These are phyloP conservation scores for Larimichthys crocea DNA, from an alignment of 2,113 vertebrate species.

Conservation along the genomic window DNA sequence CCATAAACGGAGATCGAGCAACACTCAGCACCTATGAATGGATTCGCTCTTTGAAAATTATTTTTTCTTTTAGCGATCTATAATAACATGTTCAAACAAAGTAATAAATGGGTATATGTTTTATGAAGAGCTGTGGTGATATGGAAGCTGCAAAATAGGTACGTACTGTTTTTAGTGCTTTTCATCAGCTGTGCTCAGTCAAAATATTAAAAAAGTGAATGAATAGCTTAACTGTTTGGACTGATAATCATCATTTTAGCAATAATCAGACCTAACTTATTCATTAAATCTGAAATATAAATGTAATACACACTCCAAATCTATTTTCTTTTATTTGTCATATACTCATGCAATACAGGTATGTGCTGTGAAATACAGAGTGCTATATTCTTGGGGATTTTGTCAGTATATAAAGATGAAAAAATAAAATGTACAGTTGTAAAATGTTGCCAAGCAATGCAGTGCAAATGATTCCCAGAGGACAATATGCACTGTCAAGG, in stretches of 20 bases:
- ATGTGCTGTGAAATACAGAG: not conserved
- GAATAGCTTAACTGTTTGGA: not conserved
- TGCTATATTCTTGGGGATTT: not conserved
- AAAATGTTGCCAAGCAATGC: not conserved
- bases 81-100: constrained; percentile 1
- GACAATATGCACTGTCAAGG: not conserved
- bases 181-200: not conserved
- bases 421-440: not conserved
- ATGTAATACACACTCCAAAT: not conserved
- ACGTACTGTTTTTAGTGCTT: not conserved
- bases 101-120: not conserved
- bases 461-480: not conserved
- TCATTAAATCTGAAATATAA: not conserved
- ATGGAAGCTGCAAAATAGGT: not conserved
- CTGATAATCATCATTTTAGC: not conserved
- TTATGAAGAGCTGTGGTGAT: not conserved
- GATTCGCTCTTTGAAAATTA: not conserved
- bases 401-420: not conserved
- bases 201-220: not conserved
- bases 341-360: not conserved
- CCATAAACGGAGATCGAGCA: constrained; percentile 16
- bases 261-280: not conserved
- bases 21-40: constrained; percentile 10
- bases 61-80: not conserved
- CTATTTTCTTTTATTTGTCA: not conserved